These are phyloP conservation scores for Callionymus lyra DNA, from an alignment of 2,113 vertebrate genomes.

Conservation along the genomic window DNA sequence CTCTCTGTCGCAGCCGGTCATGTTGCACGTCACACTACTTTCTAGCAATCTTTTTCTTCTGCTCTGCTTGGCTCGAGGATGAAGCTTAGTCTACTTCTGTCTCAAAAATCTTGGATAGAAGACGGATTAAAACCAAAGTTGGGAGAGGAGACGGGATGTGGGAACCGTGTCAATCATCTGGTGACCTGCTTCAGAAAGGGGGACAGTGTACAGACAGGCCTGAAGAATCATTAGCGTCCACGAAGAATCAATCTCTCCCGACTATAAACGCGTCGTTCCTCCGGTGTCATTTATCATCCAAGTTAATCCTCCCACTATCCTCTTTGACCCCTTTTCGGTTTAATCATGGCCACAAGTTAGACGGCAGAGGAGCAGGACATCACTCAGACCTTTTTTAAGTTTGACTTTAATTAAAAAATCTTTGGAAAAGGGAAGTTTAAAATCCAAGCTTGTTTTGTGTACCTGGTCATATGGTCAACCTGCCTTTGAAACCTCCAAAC, in stretches of 20 bases:
- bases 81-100: conserved; percentile 12
- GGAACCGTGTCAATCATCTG: conserved; percentile 38
- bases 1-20: conserved; percentile 19
- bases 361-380: conserved; percentile 8
- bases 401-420: too few relatives aligned
- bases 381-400: conserved; percentile 14
- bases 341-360: conserved; percentile 33
- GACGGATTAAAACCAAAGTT: too few relatives aligned
- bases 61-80: conserved; percentile 5
- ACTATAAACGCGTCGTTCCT: conserved; percentile 30
- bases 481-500: too few relatives aligned
- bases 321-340: conserved; percentile 35
- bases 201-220: conserved; percentile 11
- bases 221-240: conserved; percentile 33
- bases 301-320: conserved; percentile 28
- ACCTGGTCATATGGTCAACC: too few relatives aligned
- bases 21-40: conserved; percentile 7
- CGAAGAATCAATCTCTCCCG: conserved; percentile 31
- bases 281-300: conserved; percentile 32
- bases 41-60: conserved; percentile 17
- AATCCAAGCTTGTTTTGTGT: too few relatives aligned
- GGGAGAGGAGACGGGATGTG: conserved; percentile 28
- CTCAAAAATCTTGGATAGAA: conserved; percentile 24
- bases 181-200: conserved; percentile 9
- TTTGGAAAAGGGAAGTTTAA: too few relatives aligned